phyloP scores from a whole-genome alignment of 2,113 vertebrate genomes.

The Heterotilapia buettikoferi region DNA sequence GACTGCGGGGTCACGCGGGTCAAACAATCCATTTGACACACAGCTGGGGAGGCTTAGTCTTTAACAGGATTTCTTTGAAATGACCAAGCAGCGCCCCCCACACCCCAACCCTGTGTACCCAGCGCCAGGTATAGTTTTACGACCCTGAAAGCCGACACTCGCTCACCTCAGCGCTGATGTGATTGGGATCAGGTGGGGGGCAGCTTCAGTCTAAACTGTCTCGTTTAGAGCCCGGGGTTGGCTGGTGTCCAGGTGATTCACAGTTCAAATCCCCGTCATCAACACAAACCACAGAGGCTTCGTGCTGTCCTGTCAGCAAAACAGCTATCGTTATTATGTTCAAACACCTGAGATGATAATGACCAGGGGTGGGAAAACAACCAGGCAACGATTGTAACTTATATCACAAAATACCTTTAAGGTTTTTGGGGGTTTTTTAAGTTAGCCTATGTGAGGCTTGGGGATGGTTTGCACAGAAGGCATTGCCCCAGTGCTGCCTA shows the following conservation, averaged over 20 bases:
- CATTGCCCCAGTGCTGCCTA: fast-evolving
- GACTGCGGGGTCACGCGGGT: constrained; percentile 26
- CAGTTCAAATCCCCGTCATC: neutral
- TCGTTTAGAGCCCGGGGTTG: neutral
- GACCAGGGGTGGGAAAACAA: neutral
- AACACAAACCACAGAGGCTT: neutral
- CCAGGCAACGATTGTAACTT: neutral
- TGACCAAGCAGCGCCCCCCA: neutral
- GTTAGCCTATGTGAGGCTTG: neutral
- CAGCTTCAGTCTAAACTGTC: neutral
- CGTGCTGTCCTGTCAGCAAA: neutral
- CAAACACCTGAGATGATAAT: neutral
- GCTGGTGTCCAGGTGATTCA: neutral
- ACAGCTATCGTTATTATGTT: neutral
- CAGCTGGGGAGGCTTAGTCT: neutral
- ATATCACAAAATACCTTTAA: neutral
- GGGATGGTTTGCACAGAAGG: neutral
- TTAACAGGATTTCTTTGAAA: constrained; percentile 27
- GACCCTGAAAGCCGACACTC: constrained; percentile 8
- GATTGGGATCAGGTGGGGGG: constrained; percentile 13
- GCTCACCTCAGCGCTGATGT: neutral
- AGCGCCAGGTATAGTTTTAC: neutral
- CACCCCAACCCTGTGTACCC: neutral
- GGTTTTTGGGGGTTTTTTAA: fast-evolving
- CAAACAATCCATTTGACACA: constrained; percentile 37